These are phyloP conservation scores for Galemys pyrenaicus DNA, from an alignment of 2,113 vertebrate genomes.

Conservation along the genomic window DNA sequence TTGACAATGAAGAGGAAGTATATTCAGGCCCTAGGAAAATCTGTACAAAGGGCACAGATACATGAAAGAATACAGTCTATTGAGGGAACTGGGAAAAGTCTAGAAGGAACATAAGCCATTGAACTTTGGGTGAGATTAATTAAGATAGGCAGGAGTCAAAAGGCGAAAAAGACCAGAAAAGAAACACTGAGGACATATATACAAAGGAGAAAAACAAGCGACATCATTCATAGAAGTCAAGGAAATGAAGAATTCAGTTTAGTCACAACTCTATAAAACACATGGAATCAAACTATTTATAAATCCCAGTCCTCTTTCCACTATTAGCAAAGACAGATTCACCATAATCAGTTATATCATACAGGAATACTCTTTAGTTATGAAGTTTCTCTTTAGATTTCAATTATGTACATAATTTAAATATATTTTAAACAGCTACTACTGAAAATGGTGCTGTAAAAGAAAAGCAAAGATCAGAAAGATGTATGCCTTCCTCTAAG, in stretches of 20 bases:
- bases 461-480: neutral
- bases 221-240: neutral
- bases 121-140: no score
- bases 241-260: neutral
- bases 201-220: neutral
- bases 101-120: neutral
- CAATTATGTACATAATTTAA: neutral
- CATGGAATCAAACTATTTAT: neutral
- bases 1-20: neutral
- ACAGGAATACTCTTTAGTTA: neutral
- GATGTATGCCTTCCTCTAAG: neutral
- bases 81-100: neutral
- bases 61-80: neutral
- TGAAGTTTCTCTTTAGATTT: slow-evolving; percentile 23
- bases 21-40: neutral
- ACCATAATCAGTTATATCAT: neutral
- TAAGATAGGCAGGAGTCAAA: neutral
- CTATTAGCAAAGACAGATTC: neutral
- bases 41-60: neutral
- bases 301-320: neutral
- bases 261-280: neutral
- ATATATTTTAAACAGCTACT: neutral
- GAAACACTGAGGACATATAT: neutral
- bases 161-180: neutral
- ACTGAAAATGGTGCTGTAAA: neutral